These are phyloP conservation scores for Hippocampus guttulatus DNA, from an alignment of 2,113 vertebrate genomes.

Conservation along the genomic window DNA sequence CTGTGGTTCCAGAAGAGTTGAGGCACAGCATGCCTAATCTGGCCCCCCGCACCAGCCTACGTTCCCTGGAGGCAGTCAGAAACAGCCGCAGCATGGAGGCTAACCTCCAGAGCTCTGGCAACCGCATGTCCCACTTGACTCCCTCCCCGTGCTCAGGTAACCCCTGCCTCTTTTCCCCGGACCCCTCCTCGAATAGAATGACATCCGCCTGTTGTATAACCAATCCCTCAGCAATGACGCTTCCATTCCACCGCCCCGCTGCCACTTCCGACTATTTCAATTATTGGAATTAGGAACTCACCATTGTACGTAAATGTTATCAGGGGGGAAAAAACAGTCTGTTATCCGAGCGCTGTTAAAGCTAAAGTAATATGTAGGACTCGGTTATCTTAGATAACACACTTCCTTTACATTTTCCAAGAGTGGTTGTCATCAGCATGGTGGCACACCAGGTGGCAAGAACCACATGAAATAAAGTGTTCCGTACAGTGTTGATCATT, in stretches of 20 bases:
- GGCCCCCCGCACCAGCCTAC: constrained; percentile 81
- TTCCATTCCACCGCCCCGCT: constrained; percentile 6
- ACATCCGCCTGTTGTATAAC: constrained; percentile 3
- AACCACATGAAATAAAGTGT: too few species aligned
- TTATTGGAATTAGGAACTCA: not conserved
- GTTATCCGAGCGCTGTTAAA: not conserved
- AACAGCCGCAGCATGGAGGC: constrained; percentile 89
- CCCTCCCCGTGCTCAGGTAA: constrained; percentile 80
- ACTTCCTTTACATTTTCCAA: not conserved
- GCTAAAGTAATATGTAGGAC: not conserved
- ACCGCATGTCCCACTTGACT: constrained; percentile 80
- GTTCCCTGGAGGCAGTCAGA: constrained; percentile 80
- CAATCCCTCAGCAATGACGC: not conserved
- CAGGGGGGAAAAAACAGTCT: not conserved
- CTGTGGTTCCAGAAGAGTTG: constrained; percentile 81
- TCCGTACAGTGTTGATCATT: too few species aligned
- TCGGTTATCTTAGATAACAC: not conserved
- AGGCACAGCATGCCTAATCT: constrained; percentile 90
- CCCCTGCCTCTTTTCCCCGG: constrained; percentile 45
- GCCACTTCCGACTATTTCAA: not conserved
- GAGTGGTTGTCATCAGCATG: too few species aligned
- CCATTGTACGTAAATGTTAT: not conserved
- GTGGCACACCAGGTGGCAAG: too few species aligned
- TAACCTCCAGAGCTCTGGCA: constrained; percentile 85
- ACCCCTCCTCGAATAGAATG: constrained; percentile 6